Evolutionary conservation across 2,888 invertebrate species (phyloP), one percentile per base, ranked within the genome.

Genomic region (Apodemia mormo): DNA sequence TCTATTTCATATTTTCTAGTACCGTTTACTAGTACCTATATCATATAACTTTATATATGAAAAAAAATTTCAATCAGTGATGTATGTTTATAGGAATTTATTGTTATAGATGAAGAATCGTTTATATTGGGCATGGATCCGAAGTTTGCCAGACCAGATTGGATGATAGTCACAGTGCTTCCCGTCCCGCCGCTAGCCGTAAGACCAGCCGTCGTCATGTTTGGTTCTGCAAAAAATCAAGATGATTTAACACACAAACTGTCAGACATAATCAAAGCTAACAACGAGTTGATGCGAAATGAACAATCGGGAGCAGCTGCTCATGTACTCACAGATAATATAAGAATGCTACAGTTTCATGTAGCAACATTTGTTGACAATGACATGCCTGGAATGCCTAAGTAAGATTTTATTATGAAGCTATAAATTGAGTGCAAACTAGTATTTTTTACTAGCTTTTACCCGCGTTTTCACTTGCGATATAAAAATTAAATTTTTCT

Each of bases 221-320:
- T 98, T 88, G 99, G 99, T n/a, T 98, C 99, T 0, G 99, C 99
- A 0, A 97, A 98, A 85, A 99, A 99, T 95, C 96, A 99, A 92
- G 99, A 99, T 84, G 99, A 99, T 95, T 95, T 99, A 81, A 99
- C 99, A 0, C 99, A 99, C 90, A 99, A 99, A 92, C 93, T 99
- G 70, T 96, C 99, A 0, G 99, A 99, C 81, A 99, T 99, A 61
- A 98, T 99, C 70, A 99, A 99, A 93, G 95, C 98, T 0, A 99
- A 99, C 86, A 99, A 99, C 87, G 99, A 99, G 86, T 89, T 99
- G 71, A 95, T 96, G 82, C 95, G 98, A 77, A 99, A 99, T 88
- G 99, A 99, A 88, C 96, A 97, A 76, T 97, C 97, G 37, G 99
- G 99, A 49, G 99, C 98, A 6, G 99, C 99, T 0, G 98, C 99